Evolutionary conservation across 1,140 invertebrate species (phyloP).

Genomic region (Caenorhabditis brenneri): DNA sequence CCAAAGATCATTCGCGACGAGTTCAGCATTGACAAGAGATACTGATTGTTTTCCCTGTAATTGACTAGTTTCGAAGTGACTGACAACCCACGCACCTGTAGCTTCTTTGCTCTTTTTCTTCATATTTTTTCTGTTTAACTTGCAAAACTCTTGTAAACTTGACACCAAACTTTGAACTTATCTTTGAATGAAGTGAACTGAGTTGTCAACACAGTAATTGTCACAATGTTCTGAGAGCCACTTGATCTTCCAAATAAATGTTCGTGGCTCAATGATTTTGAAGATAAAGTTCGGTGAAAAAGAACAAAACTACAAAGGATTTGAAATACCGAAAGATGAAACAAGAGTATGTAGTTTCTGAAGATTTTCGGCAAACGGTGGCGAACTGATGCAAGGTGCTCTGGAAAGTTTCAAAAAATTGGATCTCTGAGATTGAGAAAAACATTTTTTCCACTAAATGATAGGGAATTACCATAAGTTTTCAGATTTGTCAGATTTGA

Average conservation of each 20-base stretch:
- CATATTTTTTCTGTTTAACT: no score
- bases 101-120: slow-evolving; percentile 22
- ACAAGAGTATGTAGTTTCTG: no score
- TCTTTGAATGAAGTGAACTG: slow-evolving; percentile 18
- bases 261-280: background rate
- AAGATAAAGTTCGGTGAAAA: slow-evolving; percentile 5
- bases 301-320: no score
- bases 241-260: slow-evolving; percentile 10
- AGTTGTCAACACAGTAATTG: slow-evolving; percentile 22
- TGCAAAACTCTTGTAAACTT: slow-evolving; percentile 18
- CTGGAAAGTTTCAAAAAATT: no score
- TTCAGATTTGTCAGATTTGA: no score
- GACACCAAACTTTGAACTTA: slow-evolving; percentile 34
- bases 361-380: no score
- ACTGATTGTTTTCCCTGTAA: background rate
- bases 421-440: no score
- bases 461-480: no score
- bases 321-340: no score
- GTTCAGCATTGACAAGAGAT: slow-evolving; percentile 31
- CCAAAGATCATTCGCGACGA: slow-evolving; percentile 37
- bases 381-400: no score
- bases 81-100: slow-evolving; percentile 7
- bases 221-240: background rate
- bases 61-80: background rate
- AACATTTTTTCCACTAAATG: no score